phyloP scores from a whole-genome alignment of 2,888 invertebrate species.

The Ctena decussata region DNA sequence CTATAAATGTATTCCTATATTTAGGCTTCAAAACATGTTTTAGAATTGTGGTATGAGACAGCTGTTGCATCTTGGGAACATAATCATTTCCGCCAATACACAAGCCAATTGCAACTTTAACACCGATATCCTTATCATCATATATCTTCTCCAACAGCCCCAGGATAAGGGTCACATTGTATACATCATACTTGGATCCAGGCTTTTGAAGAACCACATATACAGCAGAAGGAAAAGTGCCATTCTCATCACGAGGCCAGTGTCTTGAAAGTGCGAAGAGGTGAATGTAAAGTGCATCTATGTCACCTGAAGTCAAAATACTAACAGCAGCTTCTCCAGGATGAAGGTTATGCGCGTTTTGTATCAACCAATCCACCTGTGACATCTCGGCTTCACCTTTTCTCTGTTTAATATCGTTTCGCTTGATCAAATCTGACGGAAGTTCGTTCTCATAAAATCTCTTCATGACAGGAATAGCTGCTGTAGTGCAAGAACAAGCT shows the following conservation, averaged over 20 bases:
- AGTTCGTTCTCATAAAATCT: not conserved
- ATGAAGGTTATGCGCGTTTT: not conserved
- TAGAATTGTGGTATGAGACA: conserved; percentile 12
- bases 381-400: conserved; percentile 49
- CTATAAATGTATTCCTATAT: not conserved
- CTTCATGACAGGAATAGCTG: conserved; percentile 15
- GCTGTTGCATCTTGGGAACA: conserved; percentile 29
- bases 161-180: conserved; percentile 28
- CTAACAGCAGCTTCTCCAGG: conserved; percentile 15
- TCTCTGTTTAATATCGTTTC: not conserved
- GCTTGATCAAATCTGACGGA: not conserved
- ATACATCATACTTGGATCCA: conserved; percentile 20
- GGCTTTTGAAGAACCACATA: conserved; percentile 28
- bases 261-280: conserved; percentile 11
- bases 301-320: conserved; percentile 40
- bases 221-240: conserved; percentile 13
- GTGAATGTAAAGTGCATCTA: conserved; percentile 38
- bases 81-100: conserved; percentile 49
- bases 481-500: not conserved
- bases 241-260: conserved; percentile 14
- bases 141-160: conserved; percentile 17
- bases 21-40: not conserved
- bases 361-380: conserved; percentile 35
- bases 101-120: conserved; percentile 26
- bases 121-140: conserved; percentile 16